Base-by-base conservation (phyloP, 2,888 invertebrate species). In the Pedicia rivosa region DNA sequence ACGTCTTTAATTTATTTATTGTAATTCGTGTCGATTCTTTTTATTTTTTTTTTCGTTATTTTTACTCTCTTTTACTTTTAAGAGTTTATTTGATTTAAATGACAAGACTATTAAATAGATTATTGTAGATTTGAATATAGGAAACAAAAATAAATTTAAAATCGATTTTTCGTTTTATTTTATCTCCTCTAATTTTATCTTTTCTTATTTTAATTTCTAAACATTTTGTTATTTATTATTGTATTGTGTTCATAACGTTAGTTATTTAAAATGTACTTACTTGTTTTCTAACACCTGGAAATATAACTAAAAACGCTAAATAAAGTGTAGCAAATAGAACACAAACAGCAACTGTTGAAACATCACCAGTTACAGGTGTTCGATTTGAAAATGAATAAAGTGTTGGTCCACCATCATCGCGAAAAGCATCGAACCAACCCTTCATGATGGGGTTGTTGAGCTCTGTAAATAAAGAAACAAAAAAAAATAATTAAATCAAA, bases 401-500 rank as follows among this genome's bases (percentile, higher is more conserved):
- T 51, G 94, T 94, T 48, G 95, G 95, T 50, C 90, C 94, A 58
- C 92, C 92, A 70, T 91, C 86, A 67, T 79, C 80, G 59, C 95
- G 83, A 71, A 94, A 95, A 47, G 91, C 90, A 65, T 91, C 91
- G 66, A 92, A 92, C 91, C 90, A 91, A 66, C 90, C 90, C 74
- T 75, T 83, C 86, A 86, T 87, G 64, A 65, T 73, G 36, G 44
- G 46, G 48, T 49, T 48, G 50, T 48, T 50, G 49, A 46, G 49
- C 46, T 48, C 54, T 55, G 45, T 3, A 47, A 50, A 27, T n/a
- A 35, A 37, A 37, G 33, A 14, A 12, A 27, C 8, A 20, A 20
- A n/a, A n/a, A n/a, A n/a, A n/a, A n/a, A n/a, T n/a, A n/a, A n/a
- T n/a, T n/a, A n/a, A n/a, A n/a, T n/a, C n/a, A n/a, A n/a, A n/a